Percentiles rank a stretch among this genome's conserved stretches.
Conservation (phyloP, 2,113 vertebrate species). For the Geococcyx californianus region DNA sequence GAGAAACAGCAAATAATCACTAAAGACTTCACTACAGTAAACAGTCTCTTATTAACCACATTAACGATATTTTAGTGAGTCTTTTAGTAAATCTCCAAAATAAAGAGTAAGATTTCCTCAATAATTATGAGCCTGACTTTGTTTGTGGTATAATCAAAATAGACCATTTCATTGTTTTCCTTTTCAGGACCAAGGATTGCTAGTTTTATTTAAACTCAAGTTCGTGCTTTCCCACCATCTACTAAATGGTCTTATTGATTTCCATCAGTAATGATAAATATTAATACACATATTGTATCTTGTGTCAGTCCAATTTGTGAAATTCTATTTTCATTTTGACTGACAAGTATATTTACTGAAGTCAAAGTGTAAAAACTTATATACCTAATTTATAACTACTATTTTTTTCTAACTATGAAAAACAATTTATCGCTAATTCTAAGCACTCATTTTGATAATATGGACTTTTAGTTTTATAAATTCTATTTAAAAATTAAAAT, state of each 20-base stretch:
- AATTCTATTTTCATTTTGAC: neutral
- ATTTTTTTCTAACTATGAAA: neutral
- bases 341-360: neutral
- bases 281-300: neutral
- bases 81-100: neutral
- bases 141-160: neutral
- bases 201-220: neutral
- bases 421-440: neutral
- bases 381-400: neutral
- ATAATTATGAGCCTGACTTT: neutral
- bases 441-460: neutral
- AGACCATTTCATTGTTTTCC: rapidly evolving
- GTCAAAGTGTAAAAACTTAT: neutral
- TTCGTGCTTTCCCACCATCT: neutral
- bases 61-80: neutral
- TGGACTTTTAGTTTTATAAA: neutral
- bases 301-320: neutral
- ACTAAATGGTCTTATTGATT: neutral
- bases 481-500: neutral
- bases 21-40: neutral
- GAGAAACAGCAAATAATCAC: neutral
- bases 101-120: neutral
- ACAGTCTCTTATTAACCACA: neutral
- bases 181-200: neutral
- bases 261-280: neutral